Base-by-base conservation (phyloP, 2,888 invertebrate species). In the Salticus scenicus region DNA sequence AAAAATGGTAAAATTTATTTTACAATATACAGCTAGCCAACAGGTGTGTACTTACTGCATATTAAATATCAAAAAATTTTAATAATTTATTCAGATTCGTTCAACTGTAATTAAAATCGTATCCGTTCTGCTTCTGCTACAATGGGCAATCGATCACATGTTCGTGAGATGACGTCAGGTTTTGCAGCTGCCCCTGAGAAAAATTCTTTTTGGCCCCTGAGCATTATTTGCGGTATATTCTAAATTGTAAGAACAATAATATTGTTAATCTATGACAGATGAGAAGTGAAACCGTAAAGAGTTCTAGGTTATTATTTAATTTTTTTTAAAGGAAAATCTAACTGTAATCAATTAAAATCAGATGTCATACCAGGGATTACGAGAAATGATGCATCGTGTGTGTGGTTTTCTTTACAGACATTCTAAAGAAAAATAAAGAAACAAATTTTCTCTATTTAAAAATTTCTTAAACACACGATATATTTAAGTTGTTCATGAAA, bases 101-200 rank as follows among this genome's bases (percentile, higher is more conserved):
- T 71, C 31, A 47, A 27, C 47, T 47, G 17, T 82, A 82, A 82
- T 82, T 82, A 82, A 82, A 82, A 82, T 75, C 70, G 63, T 75
- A 82, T 76, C 81, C 81, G 81, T 82, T 82, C 82, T 64, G 75
- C 30, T 76, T 75, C 64, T 27, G 57, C 64, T 64, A 71, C 82
- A 70, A 82, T 82, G 33, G 75, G 64, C 37, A 63, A 82, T 82
- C 82, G 82, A 82, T 82, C 82, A 75, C 75, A 37, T 70, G 63
- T 64, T 75, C 82, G 82, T 82, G 82, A 82, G 75, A 27, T 82
- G 82, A 82, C 75, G 82, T 82, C 82, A 82, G 28, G 63, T 42
- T 71, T 42, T 71, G 82, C 82, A 82, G 82, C 82, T 82, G 82
- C 42, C 69, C 75, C 64, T 71, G 75, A 75, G 81, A 81, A 74